These are phyloP conservation scores for Griposia aprilina DNA, from an alignment of 2,888 invertebrate species.

Conservation along the genomic window DNA sequence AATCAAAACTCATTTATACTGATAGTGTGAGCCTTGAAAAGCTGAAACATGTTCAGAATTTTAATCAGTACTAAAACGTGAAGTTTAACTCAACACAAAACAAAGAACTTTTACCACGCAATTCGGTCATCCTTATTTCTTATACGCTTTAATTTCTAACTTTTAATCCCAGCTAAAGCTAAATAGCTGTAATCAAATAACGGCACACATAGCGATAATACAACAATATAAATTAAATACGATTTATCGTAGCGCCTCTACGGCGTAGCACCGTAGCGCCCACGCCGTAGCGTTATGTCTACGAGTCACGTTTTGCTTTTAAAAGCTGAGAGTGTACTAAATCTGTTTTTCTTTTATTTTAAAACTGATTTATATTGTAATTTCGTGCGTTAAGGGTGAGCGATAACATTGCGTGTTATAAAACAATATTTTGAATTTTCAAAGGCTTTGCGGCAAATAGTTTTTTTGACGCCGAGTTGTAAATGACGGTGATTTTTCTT, in stretches of 20 bases:
- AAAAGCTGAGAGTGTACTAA: slow-evolving; percentile 55
- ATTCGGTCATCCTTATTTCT: slow-evolving; percentile 47
- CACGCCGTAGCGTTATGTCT: slow-evolving; percentile 73
- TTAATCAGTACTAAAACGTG: slow-evolving; percentile 1
- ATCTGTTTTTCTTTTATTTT: slow-evolving; percentile 64
- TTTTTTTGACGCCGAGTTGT: slow-evolving; percentile 44
- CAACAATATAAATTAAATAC: slow-evolving; percentile 67
- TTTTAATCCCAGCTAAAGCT: slow-evolving; percentile 36
- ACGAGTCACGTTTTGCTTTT: slow-evolving; percentile 69
- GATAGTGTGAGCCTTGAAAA: background rate
- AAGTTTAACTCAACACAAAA: slow-evolving; percentile 16
- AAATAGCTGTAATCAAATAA: slow-evolving; percentile 58
- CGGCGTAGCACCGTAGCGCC: slow-evolving; percentile 70
- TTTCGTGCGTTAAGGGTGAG: slow-evolving; percentile 58
- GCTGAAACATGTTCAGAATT: slow-evolving; percentile 11
- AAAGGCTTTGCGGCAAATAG: slow-evolving; percentile 61
- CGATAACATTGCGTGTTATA: slow-evolving; percentile 75
- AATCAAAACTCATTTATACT: slow-evolving; percentile 13
- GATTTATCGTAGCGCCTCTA: slow-evolving; percentile 76
- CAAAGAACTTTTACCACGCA: slow-evolving; percentile 43
- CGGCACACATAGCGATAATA: slow-evolving; percentile 59
- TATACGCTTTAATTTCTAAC: slow-evolving; percentile 25
- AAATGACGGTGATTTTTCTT: slow-evolving; percentile 49
- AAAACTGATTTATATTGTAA: slow-evolving; percentile 66
- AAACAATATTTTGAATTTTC: slow-evolving; percentile 75